Conservation (phyloP, 1,140 invertebrate genomes). For the Drosophila athabasca region DNA sequence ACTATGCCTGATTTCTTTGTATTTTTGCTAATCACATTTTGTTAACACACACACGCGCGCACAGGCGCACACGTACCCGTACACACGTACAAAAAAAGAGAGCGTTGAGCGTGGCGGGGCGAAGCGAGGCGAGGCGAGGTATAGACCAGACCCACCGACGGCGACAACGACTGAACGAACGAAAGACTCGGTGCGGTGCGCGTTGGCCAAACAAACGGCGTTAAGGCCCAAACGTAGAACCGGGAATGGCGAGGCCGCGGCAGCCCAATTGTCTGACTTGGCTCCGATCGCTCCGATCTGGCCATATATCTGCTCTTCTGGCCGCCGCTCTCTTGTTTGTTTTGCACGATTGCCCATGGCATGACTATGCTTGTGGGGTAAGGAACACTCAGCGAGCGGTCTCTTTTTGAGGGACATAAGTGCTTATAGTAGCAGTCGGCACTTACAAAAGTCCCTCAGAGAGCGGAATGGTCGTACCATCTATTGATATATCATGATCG, state of each 20-base stretch:
- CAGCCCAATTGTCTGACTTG: slow-evolving; percentile 44
- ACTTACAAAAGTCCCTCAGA: no score
- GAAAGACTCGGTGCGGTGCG: slow-evolving; percentile 54
- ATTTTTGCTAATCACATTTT: slow-evolving; percentile 82
- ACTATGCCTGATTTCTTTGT: slow-evolving; percentile 74
- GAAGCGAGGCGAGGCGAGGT: slow-evolving; percentile 14
- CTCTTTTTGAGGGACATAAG: not conserved
- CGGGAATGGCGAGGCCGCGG: slow-evolving; percentile 21
- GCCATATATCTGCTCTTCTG: slow-evolving; percentile 5
- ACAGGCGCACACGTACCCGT: slow-evolving; percentile 24
- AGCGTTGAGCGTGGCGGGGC: not conserved
- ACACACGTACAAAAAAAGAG: slow-evolving; percentile 14
- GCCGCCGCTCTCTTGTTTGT: slow-evolving; percentile 31
- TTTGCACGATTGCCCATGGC: slow-evolving; percentile 26
- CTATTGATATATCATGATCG: no score
- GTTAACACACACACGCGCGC: slow-evolving; percentile 62
- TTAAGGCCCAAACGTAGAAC: slow-evolving; percentile 75
- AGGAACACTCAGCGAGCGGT: not conserved
- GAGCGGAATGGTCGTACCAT: no score
- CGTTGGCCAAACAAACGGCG: slow-evolving; percentile 73
- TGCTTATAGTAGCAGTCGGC: no score
- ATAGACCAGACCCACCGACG: no score
- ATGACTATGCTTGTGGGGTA: no score
- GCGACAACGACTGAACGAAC: not conserved
- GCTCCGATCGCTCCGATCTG: slow-evolving; percentile 28